Evolutionary conservation across 2,888 invertebrate genomes (phyloP), one percentile per base, ranked within the genome.

Genomic region (Cerastis rubricosa): DNA sequence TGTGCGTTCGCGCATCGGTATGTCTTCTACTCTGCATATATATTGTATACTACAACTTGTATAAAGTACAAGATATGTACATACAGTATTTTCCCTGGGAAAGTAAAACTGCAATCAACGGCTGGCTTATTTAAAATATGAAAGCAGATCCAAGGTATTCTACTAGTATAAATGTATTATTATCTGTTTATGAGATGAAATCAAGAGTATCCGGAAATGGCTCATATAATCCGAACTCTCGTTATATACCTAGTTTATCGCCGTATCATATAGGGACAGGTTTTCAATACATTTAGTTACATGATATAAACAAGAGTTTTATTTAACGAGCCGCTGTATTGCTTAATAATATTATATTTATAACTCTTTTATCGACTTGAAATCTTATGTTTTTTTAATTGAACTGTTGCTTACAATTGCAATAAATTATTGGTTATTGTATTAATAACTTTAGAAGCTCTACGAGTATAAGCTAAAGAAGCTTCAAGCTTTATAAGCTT

Each of bases 171-270:
- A 14, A 35, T 25, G 43, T n/a, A 25, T 67, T n/a, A 68, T 19
- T n/a, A 74, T 43, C 22, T 54, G 8, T 51, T 25, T 47, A 63
- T 40, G 47, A 80, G 69, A 81, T 81, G 70, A 79, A 75, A 82
- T 85, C 64, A 75, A 81, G 47, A 81, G 82, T 69, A 40, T 57
- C 78, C 82, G 82, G 71, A 83, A 83, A 65, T 69, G 35, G 29
- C 2, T 17, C n/a, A 25, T 61, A 35, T 49, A 25, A 47, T 25
- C 14, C 1, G 22, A 47, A 54, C 11, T 25, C 35, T 68, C 17
- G 14, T 49, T 78, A 45, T 45, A 29, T 29, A 9, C 45, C 51
- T 73, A 47, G 3, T 73, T 49, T 64, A 74, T 57, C 35, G n/a
- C 61, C 9, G 22, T 57, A 19, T 51, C 22, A 6, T 49, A 25